Evolutionary conservation across 2,797 vertebrate genomes (phyloP).

Genomic region (Poecile montanus): DNA sequence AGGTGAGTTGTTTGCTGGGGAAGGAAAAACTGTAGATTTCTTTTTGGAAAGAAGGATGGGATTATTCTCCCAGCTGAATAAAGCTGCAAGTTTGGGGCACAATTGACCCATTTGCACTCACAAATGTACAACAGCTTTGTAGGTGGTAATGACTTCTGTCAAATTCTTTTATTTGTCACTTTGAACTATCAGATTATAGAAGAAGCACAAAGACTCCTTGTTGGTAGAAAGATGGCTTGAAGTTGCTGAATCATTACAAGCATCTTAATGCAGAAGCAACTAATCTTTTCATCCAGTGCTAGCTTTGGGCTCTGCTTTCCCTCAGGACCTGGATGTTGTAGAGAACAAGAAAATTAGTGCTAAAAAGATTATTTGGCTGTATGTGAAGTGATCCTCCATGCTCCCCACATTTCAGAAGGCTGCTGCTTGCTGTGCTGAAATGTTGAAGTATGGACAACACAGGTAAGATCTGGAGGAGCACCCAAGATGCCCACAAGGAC

Average conservation of each 20-base stretch:
- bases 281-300: constrained; percentile 58
- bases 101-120: constrained; percentile 22
- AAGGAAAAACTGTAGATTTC: neutral
- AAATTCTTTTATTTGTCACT: constrained; percentile 54
- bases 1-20: neutral
- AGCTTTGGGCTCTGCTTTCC: constrained; percentile 44
- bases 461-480: neutral
- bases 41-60: neutral
- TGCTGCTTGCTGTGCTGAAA: neutral
- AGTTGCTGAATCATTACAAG: constrained; percentile 62
- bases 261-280: constrained; percentile 39
- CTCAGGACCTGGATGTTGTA: constrained; percentile 28
- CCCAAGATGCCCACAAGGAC: constrained; percentile 4
- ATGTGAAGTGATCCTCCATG: neutral
- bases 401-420: neutral
- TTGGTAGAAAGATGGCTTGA: constrained; percentile 28
- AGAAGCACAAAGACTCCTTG: neutral
- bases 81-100: constrained; percentile 17
- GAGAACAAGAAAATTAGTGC: constrained; percentile 40
- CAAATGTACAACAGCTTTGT: constrained; percentile 31
- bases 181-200: constrained; percentile 19
- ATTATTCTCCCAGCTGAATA: constrained; percentile 21
- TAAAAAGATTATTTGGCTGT: constrained; percentile 8
- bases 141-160: constrained; percentile 48
- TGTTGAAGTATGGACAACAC: neutral